Evolutionary conservation across 2,888 invertebrate genomes (phyloP), one percentile per base, ranked within the genome.

Genomic region (Venusia cambrica): DNA sequence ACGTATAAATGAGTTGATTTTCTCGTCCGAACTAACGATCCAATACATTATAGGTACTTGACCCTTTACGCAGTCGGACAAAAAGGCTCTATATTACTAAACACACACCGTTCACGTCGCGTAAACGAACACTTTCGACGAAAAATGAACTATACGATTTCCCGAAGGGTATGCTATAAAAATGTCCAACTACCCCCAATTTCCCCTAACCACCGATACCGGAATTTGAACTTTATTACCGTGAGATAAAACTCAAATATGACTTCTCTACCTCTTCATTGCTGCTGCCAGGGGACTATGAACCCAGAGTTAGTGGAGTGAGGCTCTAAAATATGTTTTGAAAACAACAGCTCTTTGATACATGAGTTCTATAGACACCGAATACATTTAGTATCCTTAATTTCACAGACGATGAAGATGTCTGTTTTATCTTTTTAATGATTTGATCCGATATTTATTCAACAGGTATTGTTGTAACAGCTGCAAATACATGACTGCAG

Each of bases 81-180:
- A 22, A 21, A 27, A 27, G 12, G 20, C 13, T 10, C 19, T 25
- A 10, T 19, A 20, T 37, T 36, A 29, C 22, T 19, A 29, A 29
- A 19, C 4, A 13, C 7, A 11, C 1, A 24, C 14, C 20, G 31
- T 33, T 20, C 30, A 30, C 33, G 19, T 37, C 37, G 22, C 25
- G 25, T 36, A 45, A 45, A 45, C 35, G 41, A 38, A 45, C 31
- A 29, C 32, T 36, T 45, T 19, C 18, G 9, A 21, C 38, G 26
- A 22, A 26, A 45, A 45, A 41, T 32, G 32, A 41, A 26, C 37
- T 26, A 37, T 33, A 40, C 31, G 17, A 38, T 45, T 34, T 35
- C 25, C 35, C 26, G 29, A 38, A 38, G 34, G 31, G 32, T 32
- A 35, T 35, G 32, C 31, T 25, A 35, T 38, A 38, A 36, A 40